Evolutionary conservation across 2,888 invertebrate genomes (phyloP).

Genomic region (Tethea ocularis): DNA sequence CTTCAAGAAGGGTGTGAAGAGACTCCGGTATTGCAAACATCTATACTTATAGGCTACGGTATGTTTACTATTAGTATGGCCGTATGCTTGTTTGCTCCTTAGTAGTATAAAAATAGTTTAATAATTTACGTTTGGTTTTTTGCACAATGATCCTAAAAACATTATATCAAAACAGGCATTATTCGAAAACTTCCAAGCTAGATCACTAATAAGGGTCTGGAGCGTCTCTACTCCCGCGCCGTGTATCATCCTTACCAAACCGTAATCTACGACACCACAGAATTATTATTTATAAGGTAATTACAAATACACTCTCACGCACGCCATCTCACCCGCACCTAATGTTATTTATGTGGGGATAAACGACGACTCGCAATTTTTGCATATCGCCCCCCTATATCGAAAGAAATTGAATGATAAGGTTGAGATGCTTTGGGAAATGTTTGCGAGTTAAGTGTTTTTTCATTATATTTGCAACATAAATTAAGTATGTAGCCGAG

Average conservation of each 20-base stretch:
- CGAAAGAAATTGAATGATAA: constrained; percentile 75
- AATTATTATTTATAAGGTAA: constrained; percentile 84
- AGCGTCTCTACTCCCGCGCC: constrained; percentile 22
- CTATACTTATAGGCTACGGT: too few species aligned
- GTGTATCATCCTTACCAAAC: constrained; percentile 71
- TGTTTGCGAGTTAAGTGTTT: background rate
- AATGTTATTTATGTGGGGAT: constrained; percentile 81
- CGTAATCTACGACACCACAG: constrained; percentile 73
- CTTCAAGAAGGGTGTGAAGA: too few species aligned
- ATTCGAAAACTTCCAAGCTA: background rate
- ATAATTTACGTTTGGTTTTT: too few species aligned
- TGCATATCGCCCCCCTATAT: constrained; percentile 75
- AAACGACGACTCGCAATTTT: constrained; percentile 74
- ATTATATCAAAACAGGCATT: too few species aligned
- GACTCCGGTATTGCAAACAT: too few species aligned
- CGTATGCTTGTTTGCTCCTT: too few species aligned
- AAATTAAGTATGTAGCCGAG: background rate
- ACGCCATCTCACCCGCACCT: constrained; percentile 67
- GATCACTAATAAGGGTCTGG: background rate
- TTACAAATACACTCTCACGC: constrained; percentile 80
- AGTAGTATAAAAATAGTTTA: too few species aligned
- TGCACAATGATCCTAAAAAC: too few species aligned
- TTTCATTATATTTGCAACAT: background rate
- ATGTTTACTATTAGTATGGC: too few species aligned
- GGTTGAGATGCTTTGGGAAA: constrained; percentile 23